phyloP scores from a whole-genome alignment of 2,797 vertebrate species.

The Hemibagrus guttatus region DNA sequence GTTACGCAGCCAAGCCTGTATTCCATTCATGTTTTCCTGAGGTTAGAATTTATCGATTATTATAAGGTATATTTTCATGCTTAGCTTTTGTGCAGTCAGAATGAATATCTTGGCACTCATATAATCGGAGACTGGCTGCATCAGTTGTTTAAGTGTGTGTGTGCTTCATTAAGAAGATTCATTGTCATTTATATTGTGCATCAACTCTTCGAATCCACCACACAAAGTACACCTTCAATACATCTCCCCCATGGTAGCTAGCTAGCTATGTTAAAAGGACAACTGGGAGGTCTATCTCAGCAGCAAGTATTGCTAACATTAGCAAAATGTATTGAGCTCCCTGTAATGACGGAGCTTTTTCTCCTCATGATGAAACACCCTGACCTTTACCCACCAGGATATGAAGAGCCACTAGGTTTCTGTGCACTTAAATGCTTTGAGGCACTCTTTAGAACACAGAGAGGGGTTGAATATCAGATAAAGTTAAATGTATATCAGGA shows the following conservation, averaged over 20 bases:
- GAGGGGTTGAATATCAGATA: not conserved
- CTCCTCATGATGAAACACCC: conserved; percentile 18
- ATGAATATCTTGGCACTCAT: not conserved
- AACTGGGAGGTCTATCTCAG: not conserved
- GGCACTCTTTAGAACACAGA: not conserved
- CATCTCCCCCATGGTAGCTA: not conserved
- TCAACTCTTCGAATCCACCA: not conserved
- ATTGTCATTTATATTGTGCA: not conserved
- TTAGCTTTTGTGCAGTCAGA: not conserved
- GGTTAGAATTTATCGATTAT: not conserved
- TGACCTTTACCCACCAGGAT: conserved; percentile 20
- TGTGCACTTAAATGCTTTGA: not conserved
- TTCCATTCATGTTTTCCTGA: conserved; percentile 16
- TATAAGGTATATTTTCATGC: not conserved
- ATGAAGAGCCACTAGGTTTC: not conserved
- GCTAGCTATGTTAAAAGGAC: not conserved
- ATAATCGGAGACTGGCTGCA: not conserved
- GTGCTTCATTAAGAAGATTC: not conserved
- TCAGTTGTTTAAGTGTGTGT: not conserved
- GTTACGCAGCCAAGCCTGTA: not conserved
- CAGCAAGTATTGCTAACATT: conserved; percentile 10
- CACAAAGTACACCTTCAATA: not conserved
- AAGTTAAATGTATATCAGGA: not conserved
- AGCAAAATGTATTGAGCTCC: conserved; percentile 1
- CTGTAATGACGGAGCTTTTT: conserved; percentile 10